Evolutionary conservation across 2,888 invertebrate species (phyloP).

Genomic region (Hypomecis atomaria): DNA sequence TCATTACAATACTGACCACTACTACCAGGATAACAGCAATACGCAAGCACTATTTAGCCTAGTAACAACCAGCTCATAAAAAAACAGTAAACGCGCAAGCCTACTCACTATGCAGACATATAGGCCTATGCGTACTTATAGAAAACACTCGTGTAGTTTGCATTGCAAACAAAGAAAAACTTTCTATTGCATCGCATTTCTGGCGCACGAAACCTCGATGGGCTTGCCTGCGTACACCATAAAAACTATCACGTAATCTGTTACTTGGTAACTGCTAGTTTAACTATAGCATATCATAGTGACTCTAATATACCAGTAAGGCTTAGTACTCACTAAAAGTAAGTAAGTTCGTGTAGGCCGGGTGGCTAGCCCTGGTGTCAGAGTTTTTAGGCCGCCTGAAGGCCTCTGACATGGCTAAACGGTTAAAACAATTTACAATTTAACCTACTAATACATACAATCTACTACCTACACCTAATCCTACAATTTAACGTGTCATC

Average conservation of each 20-base stretch:
- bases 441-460: too few species aligned
- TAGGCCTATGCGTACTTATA: slow-evolving; percentile 31
- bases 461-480: too few species aligned
- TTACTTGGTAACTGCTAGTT: neutral
- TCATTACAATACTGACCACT: neutral
- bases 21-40: neutral
- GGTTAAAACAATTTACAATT: too few species aligned
- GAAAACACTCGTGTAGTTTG: slow-evolving; percentile 35
- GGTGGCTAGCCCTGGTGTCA: too few species aligned
- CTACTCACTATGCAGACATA: slow-evolving; percentile 31
- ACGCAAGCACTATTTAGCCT: neutral
- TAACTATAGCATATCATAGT: neutral
- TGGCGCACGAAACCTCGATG: slow-evolving; percentile 47
- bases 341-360: too few species aligned
- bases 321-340: too few species aligned
- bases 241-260: slow-evolving; percentile 12
- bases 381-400: too few species aligned
- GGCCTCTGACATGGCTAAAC: too few species aligned
- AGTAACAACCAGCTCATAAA: neutral
- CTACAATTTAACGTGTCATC: too few species aligned
- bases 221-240: slow-evolving; percentile 37
- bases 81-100: slow-evolving; percentile 22
- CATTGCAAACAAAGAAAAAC: slow-evolving; percentile 58
- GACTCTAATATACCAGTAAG: neutral
- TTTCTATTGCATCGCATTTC: slow-evolving; percentile 73